Base-by-base conservation (phyloP, 2,888 invertebrate genomes). In the Drosophila mimetica region DNA sequence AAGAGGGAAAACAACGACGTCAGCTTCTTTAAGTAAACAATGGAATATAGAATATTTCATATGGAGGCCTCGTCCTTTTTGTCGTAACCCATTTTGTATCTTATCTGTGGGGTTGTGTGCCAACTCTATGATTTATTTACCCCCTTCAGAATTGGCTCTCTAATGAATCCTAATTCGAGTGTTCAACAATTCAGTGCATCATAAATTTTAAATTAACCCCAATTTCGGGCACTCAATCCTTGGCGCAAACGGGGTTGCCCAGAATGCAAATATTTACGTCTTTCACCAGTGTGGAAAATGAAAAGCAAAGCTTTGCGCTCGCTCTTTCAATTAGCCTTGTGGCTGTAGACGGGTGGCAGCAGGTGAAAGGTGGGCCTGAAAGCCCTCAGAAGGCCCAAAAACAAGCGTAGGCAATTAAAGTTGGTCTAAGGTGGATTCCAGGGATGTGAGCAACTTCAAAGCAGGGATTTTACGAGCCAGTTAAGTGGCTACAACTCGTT, bases 111-210 rank as follows among this genome's bases (percentile, higher is more conserved):
- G 32, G 41, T 46, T 39, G 34, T 34, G 32, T n/a, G 13, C 44
- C n/a, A n/a, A 32, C 16, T 42, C 42, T 18, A 18, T 39, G 39
- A 64, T 61, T 41, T 53, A 59, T 65, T 53, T 57, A 8, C 46
- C 46, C 34, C 20, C 37, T 41, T 22, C 57, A 14, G 46, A 47
- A 47, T 36, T 34, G 7, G 32, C 53, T 47, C 55, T 58, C 71
- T 88, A 87, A 88, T 86, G 76, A 82, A 76, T 74, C 75, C 77
- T 86, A 88, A 88, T 86, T 77, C 75, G 60, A 66, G 69, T 73
- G 71, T 54, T 75, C 48, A 71, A 60, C 74, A 70, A 77, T 77
- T 63, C 74, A 50, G 44, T 57, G 52, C 47, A 67, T 86, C 58
- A 58, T 88, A 88, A 83, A 82, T 84, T 83, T 75, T 67, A 74